phyloP scores from a whole-genome alignment of 2,113 vertebrate genomes.

The Sinosuthora webbiana region DNA sequence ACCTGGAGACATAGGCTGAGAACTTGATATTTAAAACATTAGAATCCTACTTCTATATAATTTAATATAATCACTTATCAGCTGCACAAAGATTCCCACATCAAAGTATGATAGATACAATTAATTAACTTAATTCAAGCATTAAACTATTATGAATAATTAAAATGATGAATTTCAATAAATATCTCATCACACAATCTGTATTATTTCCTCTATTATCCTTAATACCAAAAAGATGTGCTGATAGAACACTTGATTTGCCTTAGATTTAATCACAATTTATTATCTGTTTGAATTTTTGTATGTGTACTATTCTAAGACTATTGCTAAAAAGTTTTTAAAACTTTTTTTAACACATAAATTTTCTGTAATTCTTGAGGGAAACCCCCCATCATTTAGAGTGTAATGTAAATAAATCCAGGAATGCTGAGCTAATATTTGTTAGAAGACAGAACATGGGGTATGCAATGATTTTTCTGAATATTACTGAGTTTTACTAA shows the following conservation, averaged over 20 bases:
- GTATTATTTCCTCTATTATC: background rate
- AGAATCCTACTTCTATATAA: background rate
- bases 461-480: background rate
- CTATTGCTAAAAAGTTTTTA: background rate
- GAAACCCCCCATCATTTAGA: rapidly evolving
- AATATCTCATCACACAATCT: background rate
- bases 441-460: background rate
- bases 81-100: background rate
- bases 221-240: background rate
- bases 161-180: background rate
- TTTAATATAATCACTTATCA: background rate
- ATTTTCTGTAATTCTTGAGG: background rate
- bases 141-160: background rate
- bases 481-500: background rate
- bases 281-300: background rate
- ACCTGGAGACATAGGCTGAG: background rate
- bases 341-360: background rate
- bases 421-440: background rate
- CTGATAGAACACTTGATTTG: background rate
- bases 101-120: background rate
- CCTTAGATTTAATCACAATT: background rate
- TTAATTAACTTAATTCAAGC: background rate
- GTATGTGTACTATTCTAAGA: background rate
- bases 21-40: background rate
- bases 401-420: background rate